Conservation (phyloP, 2,113 vertebrate genomes). For the Azemiops feae region DNA sequence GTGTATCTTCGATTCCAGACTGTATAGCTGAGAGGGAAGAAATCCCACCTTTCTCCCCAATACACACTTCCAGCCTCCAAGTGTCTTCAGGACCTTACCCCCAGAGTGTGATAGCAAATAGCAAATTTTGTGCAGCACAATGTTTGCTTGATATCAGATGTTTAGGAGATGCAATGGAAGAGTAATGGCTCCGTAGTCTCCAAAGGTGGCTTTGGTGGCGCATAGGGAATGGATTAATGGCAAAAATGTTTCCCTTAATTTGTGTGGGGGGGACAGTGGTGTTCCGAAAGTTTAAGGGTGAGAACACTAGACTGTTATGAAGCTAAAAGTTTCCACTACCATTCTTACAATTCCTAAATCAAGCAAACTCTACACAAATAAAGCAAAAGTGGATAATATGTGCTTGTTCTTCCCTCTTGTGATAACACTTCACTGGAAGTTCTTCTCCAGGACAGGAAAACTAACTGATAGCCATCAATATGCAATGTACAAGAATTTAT, state of each 20-base stretch:
- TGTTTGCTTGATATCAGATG: not conserved
- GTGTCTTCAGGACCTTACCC: not conserved
- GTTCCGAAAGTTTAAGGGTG: not conserved
- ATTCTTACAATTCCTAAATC: not conserved
- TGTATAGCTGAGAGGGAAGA: not conserved
- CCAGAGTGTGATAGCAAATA: not conserved
- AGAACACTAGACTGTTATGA: not conserved
- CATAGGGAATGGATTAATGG: not conserved
- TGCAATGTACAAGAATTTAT: no score
- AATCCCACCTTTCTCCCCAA: not conserved
- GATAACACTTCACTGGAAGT: not conserved
- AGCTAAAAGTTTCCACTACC: not conserved
- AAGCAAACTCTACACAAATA: not conserved
- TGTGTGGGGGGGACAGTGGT: not conserved
- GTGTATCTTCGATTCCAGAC: not conserved
- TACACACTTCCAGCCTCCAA: not conserved
- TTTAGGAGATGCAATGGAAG: not conserved
- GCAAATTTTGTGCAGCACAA: not conserved
- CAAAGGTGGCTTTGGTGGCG: not conserved
- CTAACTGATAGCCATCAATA: not conserved
- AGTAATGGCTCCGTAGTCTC: not conserved
- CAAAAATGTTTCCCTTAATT: not conserved
- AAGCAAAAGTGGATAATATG: not conserved
- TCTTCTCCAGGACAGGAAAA: not conserved
- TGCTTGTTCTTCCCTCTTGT: not conserved